Percentiles rank a stretch among this genome's conserved stretches.
Conservation (phyloP, 1,140 invertebrate genomes). For the Bombus superbus region DNA sequence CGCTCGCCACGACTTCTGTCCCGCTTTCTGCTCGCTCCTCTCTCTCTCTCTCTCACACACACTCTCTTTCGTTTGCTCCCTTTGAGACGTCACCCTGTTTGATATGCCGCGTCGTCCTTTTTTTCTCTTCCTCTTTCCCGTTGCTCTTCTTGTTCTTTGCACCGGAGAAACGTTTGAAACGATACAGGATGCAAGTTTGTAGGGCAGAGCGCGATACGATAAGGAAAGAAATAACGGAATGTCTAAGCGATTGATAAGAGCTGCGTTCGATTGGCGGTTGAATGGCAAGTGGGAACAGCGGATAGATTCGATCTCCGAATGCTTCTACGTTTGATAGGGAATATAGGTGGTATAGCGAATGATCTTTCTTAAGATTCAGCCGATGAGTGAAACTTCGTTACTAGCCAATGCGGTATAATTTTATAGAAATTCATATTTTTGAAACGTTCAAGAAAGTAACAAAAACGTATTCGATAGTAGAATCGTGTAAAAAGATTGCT, state of each 20-base stretch:
- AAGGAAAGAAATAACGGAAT: neutral
- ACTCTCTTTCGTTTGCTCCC: neutral
- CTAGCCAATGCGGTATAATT: no score
- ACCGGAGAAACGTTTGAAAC: neutral
- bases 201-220: neutral
- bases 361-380: no score
- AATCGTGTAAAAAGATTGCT: no score
- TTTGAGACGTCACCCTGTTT: no score
- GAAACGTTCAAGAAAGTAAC: no score
- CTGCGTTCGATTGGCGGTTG: neutral
- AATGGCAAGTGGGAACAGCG: neutral
- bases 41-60: neutral
- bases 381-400: no score
- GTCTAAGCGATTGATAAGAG: neutral
- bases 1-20: conserved; percentile 33
- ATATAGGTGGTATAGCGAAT: no score
- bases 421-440: no score
- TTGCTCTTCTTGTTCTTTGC: neutral
- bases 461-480: no score
- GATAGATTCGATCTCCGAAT: neutral
- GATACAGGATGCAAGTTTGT: neutral
- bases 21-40: neutral
- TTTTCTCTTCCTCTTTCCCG: neutral
- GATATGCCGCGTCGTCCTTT: neutral
- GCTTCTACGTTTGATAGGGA: neutral